phyloP scores from a whole-genome alignment of 2,113 vertebrate species.

The Pica pica region DNA sequence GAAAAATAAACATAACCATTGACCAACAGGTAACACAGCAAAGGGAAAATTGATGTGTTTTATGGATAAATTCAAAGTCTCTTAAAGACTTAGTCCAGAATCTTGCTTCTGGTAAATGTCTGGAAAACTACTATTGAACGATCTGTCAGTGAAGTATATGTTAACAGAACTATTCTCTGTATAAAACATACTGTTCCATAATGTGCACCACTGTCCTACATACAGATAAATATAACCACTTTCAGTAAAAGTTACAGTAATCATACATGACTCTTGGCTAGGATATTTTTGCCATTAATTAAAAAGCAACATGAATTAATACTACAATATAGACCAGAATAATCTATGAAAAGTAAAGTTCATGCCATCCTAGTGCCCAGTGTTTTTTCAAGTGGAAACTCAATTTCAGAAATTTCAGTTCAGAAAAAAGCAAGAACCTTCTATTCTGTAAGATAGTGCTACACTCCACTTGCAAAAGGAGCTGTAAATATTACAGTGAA shows the following conservation, averaged over 20 bases:
- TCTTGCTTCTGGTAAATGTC: background rate
- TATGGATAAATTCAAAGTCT: background rate
- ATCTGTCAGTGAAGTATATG: background rate
- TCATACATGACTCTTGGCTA: background rate
- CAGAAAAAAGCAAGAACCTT: background rate
- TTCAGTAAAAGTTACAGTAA: background rate
- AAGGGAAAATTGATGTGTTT: background rate
- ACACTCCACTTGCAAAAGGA: background rate
- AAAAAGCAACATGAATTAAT: background rate
- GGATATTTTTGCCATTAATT: background rate
- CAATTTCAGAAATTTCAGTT: background rate
- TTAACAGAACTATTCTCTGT: background rate
- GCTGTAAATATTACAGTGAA: background rate
- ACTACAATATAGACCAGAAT: background rate
- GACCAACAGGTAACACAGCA: rapidly evolving
- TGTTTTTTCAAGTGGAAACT: background rate
- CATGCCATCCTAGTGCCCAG: background rate
- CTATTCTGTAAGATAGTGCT: background rate
- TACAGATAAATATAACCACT: background rate
- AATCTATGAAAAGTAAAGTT: background rate
- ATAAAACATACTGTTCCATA: background rate
- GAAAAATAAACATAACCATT: background rate
- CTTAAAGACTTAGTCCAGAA: background rate
- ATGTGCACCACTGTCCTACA: background rate
- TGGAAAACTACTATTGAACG: background rate